Evolutionary conservation across 2,888 invertebrate genomes (phyloP).

Genomic region (Volucella inanis): DNA sequence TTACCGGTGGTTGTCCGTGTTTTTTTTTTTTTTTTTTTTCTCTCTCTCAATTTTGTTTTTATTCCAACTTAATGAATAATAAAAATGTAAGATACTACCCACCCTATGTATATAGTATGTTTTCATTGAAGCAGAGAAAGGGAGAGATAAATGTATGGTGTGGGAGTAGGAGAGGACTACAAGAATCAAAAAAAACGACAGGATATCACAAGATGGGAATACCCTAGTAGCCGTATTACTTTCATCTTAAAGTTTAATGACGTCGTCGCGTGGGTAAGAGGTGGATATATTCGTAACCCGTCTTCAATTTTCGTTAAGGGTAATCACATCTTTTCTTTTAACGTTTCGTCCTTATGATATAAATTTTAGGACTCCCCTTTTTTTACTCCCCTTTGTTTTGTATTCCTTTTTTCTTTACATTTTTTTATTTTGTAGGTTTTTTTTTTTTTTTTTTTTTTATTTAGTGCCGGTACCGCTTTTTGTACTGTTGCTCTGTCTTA

Average conservation of each 20-base stretch:
- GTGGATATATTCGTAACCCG: conserved; percentile 21
- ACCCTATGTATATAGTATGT: not conserved
- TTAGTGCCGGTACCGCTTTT: not conserved
- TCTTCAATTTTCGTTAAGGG: conserved; percentile 57
- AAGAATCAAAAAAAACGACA: not conserved
- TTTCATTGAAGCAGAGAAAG: not conserved
- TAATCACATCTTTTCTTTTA: conserved; percentile 60
- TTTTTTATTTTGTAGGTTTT: conserved; percentile 44
- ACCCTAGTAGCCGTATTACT: conserved; percentile 31
- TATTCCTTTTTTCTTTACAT: not conserved
- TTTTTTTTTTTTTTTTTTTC: too few species aligned
- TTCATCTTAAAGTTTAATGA: conserved; percentile 72
- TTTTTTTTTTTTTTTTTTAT: conserved; percentile 27
- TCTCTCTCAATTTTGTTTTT: conserved; percentile 47
- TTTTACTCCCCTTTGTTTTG: conserved; percentile 31
- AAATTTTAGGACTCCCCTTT: conserved; percentile 43
- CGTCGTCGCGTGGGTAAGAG: conserved; percentile 36
- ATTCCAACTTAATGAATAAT: conserved; percentile 73
- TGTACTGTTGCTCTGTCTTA: too few species aligned
- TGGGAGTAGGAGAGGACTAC: too few species aligned
- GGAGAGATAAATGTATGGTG: not conserved
- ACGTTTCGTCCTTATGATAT: conserved; percentile 24
- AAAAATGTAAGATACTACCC: conserved; percentile 65
- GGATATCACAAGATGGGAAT: not conserved
- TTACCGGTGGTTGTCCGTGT: conserved; percentile 68